Percentiles rank a stretch among this genome's conserved stretches.
These are phyloP conservation scores for Neolamprologus cancellatus DNA, from an alignment of 2,113 vertebrate species.

Conservation along the genomic window DNA sequence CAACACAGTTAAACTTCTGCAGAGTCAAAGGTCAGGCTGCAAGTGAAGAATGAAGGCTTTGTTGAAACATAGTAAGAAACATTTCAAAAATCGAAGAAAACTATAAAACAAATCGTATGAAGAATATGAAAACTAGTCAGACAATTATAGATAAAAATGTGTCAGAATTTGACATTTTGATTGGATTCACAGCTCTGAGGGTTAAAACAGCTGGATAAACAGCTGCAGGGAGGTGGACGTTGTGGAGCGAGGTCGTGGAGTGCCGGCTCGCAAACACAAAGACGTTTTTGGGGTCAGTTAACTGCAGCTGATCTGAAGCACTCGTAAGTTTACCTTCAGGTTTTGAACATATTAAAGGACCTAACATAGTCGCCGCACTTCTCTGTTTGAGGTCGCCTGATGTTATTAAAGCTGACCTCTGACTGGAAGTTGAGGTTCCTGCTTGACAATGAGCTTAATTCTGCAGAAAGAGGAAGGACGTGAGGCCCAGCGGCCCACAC, in stretches of 20 bases:
- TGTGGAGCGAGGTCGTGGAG: not conserved
- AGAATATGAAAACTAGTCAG: not conserved
- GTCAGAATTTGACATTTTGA: not conserved
- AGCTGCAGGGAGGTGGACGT: not conserved
- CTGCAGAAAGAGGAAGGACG: not conserved
- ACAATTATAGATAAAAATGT: not conserved
- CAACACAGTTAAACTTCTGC: not conserved
- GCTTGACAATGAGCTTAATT: not conserved
- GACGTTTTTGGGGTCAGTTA: fast-evolving
- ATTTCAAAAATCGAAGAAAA: not conserved
- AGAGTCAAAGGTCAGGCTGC: not conserved
- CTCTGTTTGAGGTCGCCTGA: not conserved
- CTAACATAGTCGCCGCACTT: not conserved
- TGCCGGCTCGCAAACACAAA: not conserved
- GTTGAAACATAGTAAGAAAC: not conserved
- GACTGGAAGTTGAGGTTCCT: not conserved
- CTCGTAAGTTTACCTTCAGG: not conserved
- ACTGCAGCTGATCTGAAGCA: not conserved
- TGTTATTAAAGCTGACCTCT: not conserved
- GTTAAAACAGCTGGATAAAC: not conserved
- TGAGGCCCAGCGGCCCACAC: not conserved
- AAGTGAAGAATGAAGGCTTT: not conserved
- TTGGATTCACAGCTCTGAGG: not conserved
- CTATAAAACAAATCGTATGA: not conserved
- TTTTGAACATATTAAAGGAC: not conserved